Evolutionary conservation across 2,888 invertebrate genomes (phyloP), one percentile per base, ranked within the genome.

Genomic region (Cabera pusaria): DNA sequence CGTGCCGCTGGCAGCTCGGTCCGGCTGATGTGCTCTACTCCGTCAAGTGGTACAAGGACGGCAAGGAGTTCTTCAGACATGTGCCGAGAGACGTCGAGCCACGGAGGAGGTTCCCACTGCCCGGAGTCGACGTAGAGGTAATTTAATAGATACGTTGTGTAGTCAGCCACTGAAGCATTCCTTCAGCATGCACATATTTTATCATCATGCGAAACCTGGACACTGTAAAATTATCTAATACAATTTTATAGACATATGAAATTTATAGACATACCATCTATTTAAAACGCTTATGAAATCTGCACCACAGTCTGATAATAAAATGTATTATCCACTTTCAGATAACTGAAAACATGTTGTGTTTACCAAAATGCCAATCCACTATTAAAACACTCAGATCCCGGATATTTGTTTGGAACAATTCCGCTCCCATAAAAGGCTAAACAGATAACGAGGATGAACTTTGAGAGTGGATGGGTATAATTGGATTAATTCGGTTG

Each of bases 41-140:
- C 16, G 96, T 96, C 63, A 96, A 96, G 86, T 97, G 96, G 96
- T 96, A 96, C 90, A 96, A 96, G 74, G 96, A 96, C 72, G 96
- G 96, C 52, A 93, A 94, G 76, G 96, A 96, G 85, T 96, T 96
- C 90, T 96, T 95, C 90, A 91, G 96, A 47, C 96, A 93, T 80
- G 94, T 96, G 54, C 96, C 96, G 8, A 90, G 94, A 33, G 96
- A 96, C 76, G 91, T 91, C 67, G 96, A 96, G 41, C 95, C 95
- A 1, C 92, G 93, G 20, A 93, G 95, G 78, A 93, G 94, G 62
- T 96, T 96, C 74, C 90, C 91, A 32, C 84, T 95, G 56, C 94
- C 94, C 0, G 96, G 96, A 53, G 94, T 97, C 40, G 93, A 93
- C 61, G 96, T 96, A 19, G 95, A 96, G 89, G 96, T 96, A 5